Evolutionary conservation across 2,797 vertebrate genomes (phyloP).

Genomic region (Synanceia verrucosa): DNA sequence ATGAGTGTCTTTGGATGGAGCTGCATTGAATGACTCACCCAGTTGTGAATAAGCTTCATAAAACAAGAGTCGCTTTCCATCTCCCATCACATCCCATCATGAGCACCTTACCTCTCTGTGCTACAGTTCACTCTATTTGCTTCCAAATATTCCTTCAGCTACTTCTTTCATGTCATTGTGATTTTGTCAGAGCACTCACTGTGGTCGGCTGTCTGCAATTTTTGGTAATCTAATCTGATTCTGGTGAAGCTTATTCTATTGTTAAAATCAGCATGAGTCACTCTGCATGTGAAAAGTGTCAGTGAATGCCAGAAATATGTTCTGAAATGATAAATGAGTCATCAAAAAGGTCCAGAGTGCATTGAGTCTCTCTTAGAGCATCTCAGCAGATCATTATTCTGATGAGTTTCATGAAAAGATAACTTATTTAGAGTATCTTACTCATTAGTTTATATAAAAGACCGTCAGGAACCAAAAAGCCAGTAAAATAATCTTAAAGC

Average conservation of each 20-base stretch:
- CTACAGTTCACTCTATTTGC: not conserved
- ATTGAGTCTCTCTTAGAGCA: not conserved
- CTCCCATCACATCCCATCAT: not conserved
- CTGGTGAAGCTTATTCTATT: not conserved
- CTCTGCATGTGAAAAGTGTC: conserved; percentile 5
- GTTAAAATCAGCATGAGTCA: conserved; percentile 13
- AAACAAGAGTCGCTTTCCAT: not conserved
- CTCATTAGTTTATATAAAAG: not conserved
- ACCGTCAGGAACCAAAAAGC: not conserved
- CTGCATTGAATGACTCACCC: not conserved
- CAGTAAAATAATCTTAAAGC: not conserved
- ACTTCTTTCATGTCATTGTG: not conserved
- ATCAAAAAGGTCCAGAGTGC: not conserved
- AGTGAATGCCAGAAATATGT: conserved; percentile 6
- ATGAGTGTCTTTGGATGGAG: not conserved
- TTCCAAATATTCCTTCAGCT: not conserved
- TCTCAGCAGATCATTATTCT: not conserved
- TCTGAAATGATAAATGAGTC: conserved; percentile 18
- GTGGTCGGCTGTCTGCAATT: not conserved
- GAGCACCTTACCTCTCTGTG: not conserved
- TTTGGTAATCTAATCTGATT: conserved; percentile 12
- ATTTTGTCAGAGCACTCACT: not conserved
- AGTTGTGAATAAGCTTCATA: not conserved
- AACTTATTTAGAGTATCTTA: not conserved
- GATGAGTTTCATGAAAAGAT: not conserved